Conservation (phyloP, 1,140 invertebrate species). For the Amphibalanus amphitrite region DNA sequence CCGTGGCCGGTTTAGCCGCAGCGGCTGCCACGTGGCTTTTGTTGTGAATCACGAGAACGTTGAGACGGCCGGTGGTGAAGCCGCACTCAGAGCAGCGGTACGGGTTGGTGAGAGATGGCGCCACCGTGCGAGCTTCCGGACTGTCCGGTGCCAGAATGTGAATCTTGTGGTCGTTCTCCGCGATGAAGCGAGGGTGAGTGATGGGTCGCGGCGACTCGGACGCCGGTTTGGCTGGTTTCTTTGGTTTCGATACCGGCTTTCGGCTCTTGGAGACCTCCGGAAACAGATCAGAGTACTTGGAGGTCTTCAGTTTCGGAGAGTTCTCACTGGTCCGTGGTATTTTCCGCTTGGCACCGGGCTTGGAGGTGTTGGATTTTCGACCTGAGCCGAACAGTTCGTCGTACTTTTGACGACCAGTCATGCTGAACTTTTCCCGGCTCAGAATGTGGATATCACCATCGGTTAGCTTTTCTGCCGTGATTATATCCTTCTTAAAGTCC, state of each 20-base stretch:
- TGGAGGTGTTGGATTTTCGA: not conserved
- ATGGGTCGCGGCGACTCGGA: not conserved
- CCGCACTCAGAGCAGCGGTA: not conserved
- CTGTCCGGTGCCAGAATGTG: not conserved
- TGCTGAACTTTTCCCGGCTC: not conserved
- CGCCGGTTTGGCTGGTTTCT: not conserved
- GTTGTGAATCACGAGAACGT: not conserved
- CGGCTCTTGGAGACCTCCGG: not conserved
- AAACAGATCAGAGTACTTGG: not conserved
- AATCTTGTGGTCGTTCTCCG: not conserved
- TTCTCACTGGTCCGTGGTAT: not conserved
- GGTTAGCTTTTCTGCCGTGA: not conserved
- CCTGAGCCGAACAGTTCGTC: not conserved
- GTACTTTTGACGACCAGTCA: not conserved
- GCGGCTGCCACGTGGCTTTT: not conserved
- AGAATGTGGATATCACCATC: not conserved
- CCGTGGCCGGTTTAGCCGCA: not conserved
- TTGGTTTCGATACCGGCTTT: not conserved
- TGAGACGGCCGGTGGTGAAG: not conserved
- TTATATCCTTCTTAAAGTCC: not conserved
- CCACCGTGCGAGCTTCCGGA: not conserved
- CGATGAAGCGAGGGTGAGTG: not conserved
- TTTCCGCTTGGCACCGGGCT: not conserved
- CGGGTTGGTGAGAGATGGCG: not conserved
- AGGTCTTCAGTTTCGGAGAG: not conserved